phyloP scores from a whole-genome alignment of 2,888 invertebrate genomes.

The Gymnosoma rotundatum region DNA sequence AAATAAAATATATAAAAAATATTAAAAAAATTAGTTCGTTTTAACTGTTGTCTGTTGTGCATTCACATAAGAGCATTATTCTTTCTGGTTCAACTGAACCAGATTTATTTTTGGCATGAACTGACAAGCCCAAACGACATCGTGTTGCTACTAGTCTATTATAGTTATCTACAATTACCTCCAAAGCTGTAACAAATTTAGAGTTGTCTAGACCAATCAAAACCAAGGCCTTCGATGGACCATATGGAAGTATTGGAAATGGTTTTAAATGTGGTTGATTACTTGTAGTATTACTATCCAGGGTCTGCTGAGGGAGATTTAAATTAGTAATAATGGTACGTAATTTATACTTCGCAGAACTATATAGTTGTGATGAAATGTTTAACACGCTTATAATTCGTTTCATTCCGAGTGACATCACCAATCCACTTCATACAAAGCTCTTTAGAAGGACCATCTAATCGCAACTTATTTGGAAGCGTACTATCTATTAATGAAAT shows the following conservation, averaged over 20 bases:
- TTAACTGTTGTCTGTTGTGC: too few relatives aligned
- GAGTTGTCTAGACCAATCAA: constrained; percentile 17
- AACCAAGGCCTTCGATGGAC: neutral
- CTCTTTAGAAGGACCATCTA: neutral
- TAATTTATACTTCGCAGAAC: neutral
- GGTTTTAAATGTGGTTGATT: neutral
- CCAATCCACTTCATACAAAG: neutral
- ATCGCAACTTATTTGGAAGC: neutral
- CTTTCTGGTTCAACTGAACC: neutral
- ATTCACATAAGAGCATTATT: neutral
- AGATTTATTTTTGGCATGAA: neutral
- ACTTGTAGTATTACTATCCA: neutral
- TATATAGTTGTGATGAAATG: constrained; percentile 5
- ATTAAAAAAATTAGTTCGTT: too few relatives aligned
- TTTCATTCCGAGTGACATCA: neutral
- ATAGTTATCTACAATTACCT: neutral
- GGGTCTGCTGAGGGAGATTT: neutral
- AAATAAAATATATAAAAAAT: too few relatives aligned
- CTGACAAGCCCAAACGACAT: too few relatives aligned
- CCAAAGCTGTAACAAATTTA: constrained; percentile 5
- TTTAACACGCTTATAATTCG: constrained; percentile 1
- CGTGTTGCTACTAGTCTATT: neutral
- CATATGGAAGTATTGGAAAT: constrained; percentile 15
- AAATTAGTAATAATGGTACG: constrained; percentile 6
- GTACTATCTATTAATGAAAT: constrained; percentile 5